Evolutionary conservation across 2,888 invertebrate genomes (phyloP), one percentile per base, ranked within the genome.

Genomic region (Automeris io): DNA sequence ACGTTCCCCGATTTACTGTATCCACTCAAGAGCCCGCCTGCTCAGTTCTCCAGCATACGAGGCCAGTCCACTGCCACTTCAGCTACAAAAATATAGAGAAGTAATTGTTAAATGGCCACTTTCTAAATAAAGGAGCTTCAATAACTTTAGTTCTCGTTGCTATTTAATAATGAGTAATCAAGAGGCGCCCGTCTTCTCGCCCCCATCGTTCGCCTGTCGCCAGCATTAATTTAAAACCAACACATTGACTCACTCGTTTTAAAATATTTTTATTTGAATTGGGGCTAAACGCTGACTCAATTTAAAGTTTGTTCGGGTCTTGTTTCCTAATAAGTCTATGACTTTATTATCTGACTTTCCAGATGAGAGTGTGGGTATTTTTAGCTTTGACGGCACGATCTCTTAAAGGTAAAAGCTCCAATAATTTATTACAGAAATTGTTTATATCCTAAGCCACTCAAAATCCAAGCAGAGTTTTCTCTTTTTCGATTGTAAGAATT

Each of bases 211-310:
- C 52, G 50, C 45, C 49, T 49, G 63, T 57, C 57, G 46, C 47
- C 43, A 41, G 49, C 62, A 70, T 65, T 61, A 67, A 71, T 71
- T 67, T 57, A 59, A 48, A 47, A 47, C 55, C 47, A 35, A 18
- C 47, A 50, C 52, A 51, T 64, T 71, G 70, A 72, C 56, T 70
- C 70, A 72, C 49, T 55, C 50, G 42, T 52, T 61, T 50, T 48
- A 52, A 57, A 61, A 59, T 61, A 64, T 57, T 54, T 57, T 47
- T 46, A 43, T 46, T 55, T 50, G 55, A 69, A 64, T 64, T 65
- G 56, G 49, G 43, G 47, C 49, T 43, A 42, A 40, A 33, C 41
- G 43, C 47, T 70, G 68, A 69, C 49, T 69, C 68, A 67, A 56
- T 43, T 49, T 39, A 43, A 46, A 44, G 49, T 38, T 37, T 18